phyloP scores from a whole-genome alignment of 2,888 invertebrate species.

The Thymelicus acteon region DNA sequence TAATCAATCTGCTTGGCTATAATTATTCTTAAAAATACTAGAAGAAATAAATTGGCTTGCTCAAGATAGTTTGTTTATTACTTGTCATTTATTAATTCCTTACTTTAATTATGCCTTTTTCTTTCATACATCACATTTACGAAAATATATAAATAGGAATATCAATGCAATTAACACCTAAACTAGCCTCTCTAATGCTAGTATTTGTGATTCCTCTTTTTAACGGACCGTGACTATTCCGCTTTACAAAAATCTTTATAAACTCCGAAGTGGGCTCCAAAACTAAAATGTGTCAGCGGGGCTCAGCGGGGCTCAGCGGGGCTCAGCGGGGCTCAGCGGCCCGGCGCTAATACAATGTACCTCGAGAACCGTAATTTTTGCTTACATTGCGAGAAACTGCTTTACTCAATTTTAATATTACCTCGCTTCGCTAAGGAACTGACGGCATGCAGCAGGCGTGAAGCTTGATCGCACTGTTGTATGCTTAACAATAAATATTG shows the following conservation, averaged over 20 bases:
- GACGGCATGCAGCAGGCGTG: slow-evolving; percentile 35
- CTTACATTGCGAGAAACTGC: slow-evolving; percentile 48
- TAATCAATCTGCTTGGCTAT: too few relatives aligned
- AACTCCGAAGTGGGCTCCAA: slow-evolving; percentile 11
- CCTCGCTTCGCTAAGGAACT: slow-evolving; percentile 48
- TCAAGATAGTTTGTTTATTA: too few relatives aligned
- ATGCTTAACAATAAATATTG: too few relatives aligned
- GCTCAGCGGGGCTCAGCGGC: slow-evolving; percentile 17
- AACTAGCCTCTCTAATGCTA: too few relatives aligned
- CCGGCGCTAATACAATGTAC: slow-evolving; percentile 30
- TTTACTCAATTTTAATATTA: slow-evolving; percentile 56
- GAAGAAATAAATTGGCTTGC: too few relatives aligned
- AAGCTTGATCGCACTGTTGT: background rate
- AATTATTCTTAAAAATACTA: too few relatives aligned
- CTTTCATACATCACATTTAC: too few relatives aligned
- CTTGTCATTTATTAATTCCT: too few relatives aligned
- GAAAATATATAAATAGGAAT: too few relatives aligned
- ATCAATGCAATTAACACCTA: too few relatives aligned
- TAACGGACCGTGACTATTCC: background rate
- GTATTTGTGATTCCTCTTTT: background rate
- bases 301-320: too few relatives aligned
- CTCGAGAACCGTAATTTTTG: slow-evolving; percentile 47
- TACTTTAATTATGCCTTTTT: too few relatives aligned
- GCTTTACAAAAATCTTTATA: background rate
- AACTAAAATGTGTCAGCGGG: slow-evolving; percentile 32